Evolutionary conservation across 2,888 invertebrate species (phyloP), one percentile per base, ranked within the genome.

Genomic region (Parnassius mnemosyne): DNA sequence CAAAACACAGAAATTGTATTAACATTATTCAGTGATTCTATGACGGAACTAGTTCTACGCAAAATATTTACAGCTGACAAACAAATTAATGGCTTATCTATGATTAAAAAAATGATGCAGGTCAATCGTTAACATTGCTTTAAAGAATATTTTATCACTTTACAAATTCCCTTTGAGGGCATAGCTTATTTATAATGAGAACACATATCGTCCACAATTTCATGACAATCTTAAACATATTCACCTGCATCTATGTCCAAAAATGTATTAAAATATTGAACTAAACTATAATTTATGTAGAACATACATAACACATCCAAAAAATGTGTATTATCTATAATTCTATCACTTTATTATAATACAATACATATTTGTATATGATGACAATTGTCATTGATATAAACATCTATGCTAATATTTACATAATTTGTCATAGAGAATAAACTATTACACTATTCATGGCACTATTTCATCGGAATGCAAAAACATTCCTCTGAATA

Each of bases 1-100:
- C 81, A 84, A 85, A 90, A 89, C 87, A 88, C 89, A 84, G 81
- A 81, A 84, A 87, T 84, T 83, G 79, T 85, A 87, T 87, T 83
- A 87, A 87, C 85, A 84, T 77, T 76, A 80, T 77, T 81, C 77
- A 75, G 79, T 85, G 86, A 88, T 88, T 83, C 81, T 83, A 84
- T 76, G 78, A 83, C 78, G 71, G 75, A 77, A 80, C 81, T 85
- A 85, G 71, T 67, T 74, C 83, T 89, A 88, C 78, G 89, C 89
- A 76, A 81, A 80, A 78, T 89, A 90, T 90, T 79, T 90, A 90
- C 90, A 90, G 89, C 88, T 74, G 79, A 81, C 81, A 81, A 84
- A 87, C 80, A 83, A 85, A 78, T 71, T 79, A 84, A 79, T 47
- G 69, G 75, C 78, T 84, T 84, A 85, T 66, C 75, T 77, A 78